phyloP scores from a whole-genome alignment of 2,113 vertebrate genomes.

The Pelobates fuscus region DNA sequence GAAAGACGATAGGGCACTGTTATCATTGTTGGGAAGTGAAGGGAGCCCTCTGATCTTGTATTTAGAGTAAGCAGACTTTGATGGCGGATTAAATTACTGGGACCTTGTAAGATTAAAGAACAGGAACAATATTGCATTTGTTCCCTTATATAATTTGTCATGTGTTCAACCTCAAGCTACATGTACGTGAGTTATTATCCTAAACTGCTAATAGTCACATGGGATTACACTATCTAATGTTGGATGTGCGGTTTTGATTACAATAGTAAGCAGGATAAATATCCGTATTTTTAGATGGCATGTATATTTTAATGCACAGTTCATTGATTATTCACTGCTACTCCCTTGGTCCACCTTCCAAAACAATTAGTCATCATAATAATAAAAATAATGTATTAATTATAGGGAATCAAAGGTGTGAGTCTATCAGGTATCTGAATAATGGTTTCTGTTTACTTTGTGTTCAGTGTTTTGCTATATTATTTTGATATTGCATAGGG shows the following conservation, averaged over 20 bases:
- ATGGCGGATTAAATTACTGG: too few relatives aligned
- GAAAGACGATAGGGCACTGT: too few relatives aligned
- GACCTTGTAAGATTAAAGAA: too few relatives aligned
- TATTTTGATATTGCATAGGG: too few relatives aligned
- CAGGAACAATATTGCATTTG: too few relatives aligned
- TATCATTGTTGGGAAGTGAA: too few relatives aligned
- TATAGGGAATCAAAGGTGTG: constrained; percentile 16
- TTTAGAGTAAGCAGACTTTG: too few relatives aligned
- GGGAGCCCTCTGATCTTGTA: too few relatives aligned
- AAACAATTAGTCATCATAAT: constrained; percentile 18
- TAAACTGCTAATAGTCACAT: background rate
- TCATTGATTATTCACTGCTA: constrained; percentile 23
- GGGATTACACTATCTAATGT: background rate
- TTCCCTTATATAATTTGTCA: too few relatives aligned
- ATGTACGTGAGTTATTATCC: background rate
- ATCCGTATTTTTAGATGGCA: background rate
- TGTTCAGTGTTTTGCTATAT: too few relatives aligned
- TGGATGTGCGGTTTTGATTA: background rate
- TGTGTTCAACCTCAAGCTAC: too few relatives aligned
- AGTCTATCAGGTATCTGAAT: background rate
- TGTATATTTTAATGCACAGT: background rate
- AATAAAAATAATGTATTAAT: constrained; percentile 18
- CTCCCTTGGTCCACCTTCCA: constrained; percentile 16
- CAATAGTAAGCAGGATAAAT: background rate
- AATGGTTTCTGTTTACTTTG: too few relatives aligned